Evolutionary conservation across 2,797 vertebrate genomes (phyloP), one percentile per base, ranked within the genome.

Genomic region (Morelia viridis): DNA sequence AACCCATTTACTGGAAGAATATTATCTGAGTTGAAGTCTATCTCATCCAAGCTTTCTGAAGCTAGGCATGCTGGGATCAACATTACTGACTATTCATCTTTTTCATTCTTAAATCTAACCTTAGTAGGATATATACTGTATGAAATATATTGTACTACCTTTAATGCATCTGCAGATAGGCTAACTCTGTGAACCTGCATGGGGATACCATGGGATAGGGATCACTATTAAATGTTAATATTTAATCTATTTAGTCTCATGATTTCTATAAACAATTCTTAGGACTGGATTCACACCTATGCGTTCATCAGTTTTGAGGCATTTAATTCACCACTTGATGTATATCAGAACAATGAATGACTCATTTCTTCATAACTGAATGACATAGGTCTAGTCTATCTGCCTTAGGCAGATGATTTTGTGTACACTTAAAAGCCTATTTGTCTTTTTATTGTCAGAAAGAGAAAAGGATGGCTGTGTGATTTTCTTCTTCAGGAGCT

Each of bases 1-100:
- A 94, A 92, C 68, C 84, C 92, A 80, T 85, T 94, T 93, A 31
- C 86, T 92, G 88, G 28, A 65, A 87, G 93, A 92, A 28, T 61
- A 60, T 58, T 41, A 1, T 91, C 95, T 94, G 24, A 50, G 5
- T 1, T 28, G 65, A n/a, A 85, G 91, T 4, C 65, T 94, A 26
- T 94, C 56, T 83, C 46, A 53, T 61, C 53, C 28, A n/a, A 1
- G 28, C 91, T 94, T 95, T 91, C 95, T 65, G 41, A 62, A 91
- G 26, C 87, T 62, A 10, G 35, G 28, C 61, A 58, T 87, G 65
- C 57, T 46, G 35, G 35, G 46, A 41, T 95, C 84, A 31, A 84
- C 0, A 0, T 0, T 90, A 85, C 68, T 93, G 94, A 88, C 76
- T n/a, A 53, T 31, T 88, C 60, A 28, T 89, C 50, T 92, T 68